Evolutionary conservation across 2,888 invertebrate genomes (phyloP).

Genomic region (Athalia rosae): DNA sequence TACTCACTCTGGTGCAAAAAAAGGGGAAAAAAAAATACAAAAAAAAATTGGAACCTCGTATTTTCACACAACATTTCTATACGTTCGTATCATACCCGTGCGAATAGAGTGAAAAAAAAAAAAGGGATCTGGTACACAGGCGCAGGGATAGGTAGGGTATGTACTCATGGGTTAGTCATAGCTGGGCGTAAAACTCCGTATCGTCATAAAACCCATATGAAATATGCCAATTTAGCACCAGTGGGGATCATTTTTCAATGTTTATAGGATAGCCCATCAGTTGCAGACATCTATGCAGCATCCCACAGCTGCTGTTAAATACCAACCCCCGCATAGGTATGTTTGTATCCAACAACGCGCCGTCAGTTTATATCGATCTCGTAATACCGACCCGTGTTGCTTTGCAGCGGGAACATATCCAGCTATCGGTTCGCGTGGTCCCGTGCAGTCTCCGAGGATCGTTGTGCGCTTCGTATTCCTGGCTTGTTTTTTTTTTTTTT

Average conservation of each 20-base stretch:
- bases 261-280: slow-evolving; percentile 24
- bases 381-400: background rate
- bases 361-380: slow-evolving; percentile 11
- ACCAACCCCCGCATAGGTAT: slow-evolving; percentile 7
- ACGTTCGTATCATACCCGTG: no score
- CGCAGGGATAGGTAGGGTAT: no score
- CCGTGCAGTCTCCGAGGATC: background rate
- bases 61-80: no score
- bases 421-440: background rate
- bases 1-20: no score
- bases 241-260: slow-evolving; percentile 34
- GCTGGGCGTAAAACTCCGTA: background rate
- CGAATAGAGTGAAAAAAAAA: no score
- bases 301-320: slow-evolving; percentile 32
- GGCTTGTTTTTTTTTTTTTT: background rate
- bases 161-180: no score
- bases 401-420: background rate
- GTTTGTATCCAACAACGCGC: background rate
- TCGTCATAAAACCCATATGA: background rate
- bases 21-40: no score
- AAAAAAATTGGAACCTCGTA: no score
- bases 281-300: slow-evolving; percentile 31
- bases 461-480: background rate
- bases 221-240: slow-evolving; percentile 37
- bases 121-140: no score